These are phyloP conservation scores for Palaemon carinicauda DNA, from an alignment of 1,140 invertebrate genomes.

Conservation along the genomic window DNA sequence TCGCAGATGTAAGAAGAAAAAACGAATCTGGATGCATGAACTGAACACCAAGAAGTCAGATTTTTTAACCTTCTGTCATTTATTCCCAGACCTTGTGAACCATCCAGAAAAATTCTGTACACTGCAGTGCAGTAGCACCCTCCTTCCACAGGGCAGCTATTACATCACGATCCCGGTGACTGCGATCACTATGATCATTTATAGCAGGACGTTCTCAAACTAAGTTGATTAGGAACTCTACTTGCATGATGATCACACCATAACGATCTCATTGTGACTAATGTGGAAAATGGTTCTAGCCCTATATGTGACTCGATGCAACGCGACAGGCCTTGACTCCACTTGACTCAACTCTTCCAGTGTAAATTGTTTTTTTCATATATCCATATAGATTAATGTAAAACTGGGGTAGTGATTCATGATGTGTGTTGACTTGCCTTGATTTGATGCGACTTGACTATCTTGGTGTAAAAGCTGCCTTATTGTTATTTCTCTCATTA, in stretches of 20 bases:
- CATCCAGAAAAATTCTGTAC: too few species aligned
- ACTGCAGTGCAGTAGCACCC: neutral
- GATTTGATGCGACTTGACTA: conserved; percentile 7
- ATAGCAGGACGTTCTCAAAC: conserved; percentile 27
- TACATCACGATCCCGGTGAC: conserved; percentile 22
- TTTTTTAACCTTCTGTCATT: neutral
- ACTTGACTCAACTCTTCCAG: too few species aligned
- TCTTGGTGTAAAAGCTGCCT: conserved; percentile 5
- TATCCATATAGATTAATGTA: too few species aligned
- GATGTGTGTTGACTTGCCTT: neutral
- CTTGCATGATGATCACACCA: too few species aligned
- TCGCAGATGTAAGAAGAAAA: neutral
- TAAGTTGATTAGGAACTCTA: neutral
- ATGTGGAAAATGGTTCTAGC: too few species aligned
- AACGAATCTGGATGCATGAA: conserved; percentile 5
- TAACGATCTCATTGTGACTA: too few species aligned
- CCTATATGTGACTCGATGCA: too few species aligned
- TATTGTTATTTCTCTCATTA: too few species aligned
- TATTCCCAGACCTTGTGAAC: conserved; percentile 4
- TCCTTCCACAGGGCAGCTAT: conserved; percentile 23
- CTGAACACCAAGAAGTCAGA: neutral
- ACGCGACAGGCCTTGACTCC: too few species aligned
- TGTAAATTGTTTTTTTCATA: too few species aligned
- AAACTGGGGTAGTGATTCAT: too few species aligned
- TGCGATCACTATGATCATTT: conserved; percentile 35